A percentile compares a stretch with the other conserved stretches of the same genome.
Conservation (phyloP, 2,888 invertebrate genomes). For the Chouioia cunea region DNA sequence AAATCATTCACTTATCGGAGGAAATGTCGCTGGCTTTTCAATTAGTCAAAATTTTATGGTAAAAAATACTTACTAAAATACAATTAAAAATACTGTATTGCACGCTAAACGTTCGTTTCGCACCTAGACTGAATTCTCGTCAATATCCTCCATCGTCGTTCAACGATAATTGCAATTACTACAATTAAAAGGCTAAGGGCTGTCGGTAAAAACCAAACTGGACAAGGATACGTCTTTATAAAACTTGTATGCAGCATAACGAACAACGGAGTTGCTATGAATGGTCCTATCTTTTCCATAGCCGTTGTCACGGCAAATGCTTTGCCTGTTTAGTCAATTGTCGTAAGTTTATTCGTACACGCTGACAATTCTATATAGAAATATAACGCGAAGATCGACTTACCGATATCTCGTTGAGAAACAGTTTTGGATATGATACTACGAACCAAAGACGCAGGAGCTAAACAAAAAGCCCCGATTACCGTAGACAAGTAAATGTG, state of each 20-base stretch:
- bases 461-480: slow-evolving; percentile 70
- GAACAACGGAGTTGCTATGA: slow-evolving; percentile 74
- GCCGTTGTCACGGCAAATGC: slow-evolving; percentile 77
- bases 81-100: neutral
- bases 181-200: slow-evolving; percentile 46
- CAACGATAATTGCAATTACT: slow-evolving; percentile 48
- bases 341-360: neutral
- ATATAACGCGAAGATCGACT: slow-evolving; percentile 51
- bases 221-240: slow-evolving; percentile 55
- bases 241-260: slow-evolving; percentile 71
- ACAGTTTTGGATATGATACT: slow-evolving; percentile 74
- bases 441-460: slow-evolving; percentile 73
- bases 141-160: slow-evolving; percentile 33
- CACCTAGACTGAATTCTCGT: neutral
- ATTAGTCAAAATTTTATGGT: neutral
- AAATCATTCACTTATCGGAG: too few species aligned
- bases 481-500: slow-evolving; percentile 66
- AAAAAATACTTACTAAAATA: slow-evolving; percentile 12
- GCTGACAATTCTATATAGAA: neutral
- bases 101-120: neutral
- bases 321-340: slow-evolving; percentile 68
- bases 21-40: neutral
- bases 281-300: slow-evolving; percentile 74
- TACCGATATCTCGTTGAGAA: slow-evolving; percentile 72
- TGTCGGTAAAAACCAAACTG: slow-evolving; percentile 53